Base-by-base conservation (phyloP, 2,797 vertebrate genomes). In the Acanthurus tractus region DNA sequence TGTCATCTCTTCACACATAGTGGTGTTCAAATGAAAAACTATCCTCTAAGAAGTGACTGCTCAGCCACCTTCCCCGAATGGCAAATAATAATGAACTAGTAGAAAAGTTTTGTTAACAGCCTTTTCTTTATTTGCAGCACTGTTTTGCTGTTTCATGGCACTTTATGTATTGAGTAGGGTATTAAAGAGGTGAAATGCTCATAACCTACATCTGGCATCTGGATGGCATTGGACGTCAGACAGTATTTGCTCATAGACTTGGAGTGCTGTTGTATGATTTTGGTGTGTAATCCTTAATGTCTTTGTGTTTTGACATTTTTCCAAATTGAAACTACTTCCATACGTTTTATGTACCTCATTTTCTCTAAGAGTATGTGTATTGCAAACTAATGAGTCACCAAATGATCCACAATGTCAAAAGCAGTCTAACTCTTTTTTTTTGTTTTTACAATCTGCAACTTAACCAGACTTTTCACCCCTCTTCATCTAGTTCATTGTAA, bases 341-440 rank as follows among this genome's bases (percentile, higher is more conserved):
- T 53, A 38, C 4, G 3, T 82, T 85, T 67, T 62, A 45, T 79
- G 34, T 80, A 22, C 69, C 44, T 68, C 58, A 62, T 64, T 79
- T 72, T 63, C 66, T 69, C 17, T 67, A 69, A 25, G 11, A 70
- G 64, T 83, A 65, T 75, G 58, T 84, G 68, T 82, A 75, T 75
- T 82, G 49, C 75, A 90, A 85, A 88, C 58, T 83, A 86, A 82
- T 83, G 75, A 82, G 53, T 86, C 81, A 79, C 64, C 71, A 88
- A 84, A 85, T 68, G 71, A 78, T 70, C 59, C 71, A 69, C 78
- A 86, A 65, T 78, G 83, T 79, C 63, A 81, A 50, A 72, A 84
- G 49, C 86, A 80, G 44, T 84, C 77, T 88, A 74, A 84, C 75
- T 74, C 18, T 34, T 79, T 83, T 64, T 50, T 45, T 45, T 45